Conservation (phyloP, 2,888 invertebrate genomes). For the Troides oblongomaculatus region DNA sequence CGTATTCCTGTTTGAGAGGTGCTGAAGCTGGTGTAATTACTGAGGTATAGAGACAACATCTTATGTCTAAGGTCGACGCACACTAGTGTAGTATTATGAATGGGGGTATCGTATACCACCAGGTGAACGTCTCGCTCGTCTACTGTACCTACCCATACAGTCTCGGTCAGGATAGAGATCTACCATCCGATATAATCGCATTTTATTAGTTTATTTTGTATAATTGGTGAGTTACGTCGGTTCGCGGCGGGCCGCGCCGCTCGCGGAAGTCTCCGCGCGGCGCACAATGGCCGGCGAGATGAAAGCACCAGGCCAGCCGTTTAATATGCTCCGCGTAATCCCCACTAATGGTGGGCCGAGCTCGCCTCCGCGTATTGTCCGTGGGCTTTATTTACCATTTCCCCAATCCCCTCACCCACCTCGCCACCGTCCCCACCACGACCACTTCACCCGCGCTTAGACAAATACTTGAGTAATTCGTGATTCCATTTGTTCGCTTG, state of each 20-base stretch:
- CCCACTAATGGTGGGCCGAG: constrained; percentile 51
- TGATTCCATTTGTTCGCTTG: not conserved
- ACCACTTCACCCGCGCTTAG: not conserved
- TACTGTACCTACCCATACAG: too few species aligned
- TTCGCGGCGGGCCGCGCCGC: constrained; percentile 30
- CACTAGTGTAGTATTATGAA: too few species aligned
- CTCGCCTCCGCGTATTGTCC: constrained; percentile 49
- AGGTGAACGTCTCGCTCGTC: too few species aligned
- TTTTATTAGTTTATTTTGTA: not conserved
- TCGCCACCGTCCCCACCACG: not conserved
- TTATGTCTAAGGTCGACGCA: too few species aligned
- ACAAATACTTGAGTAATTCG: constrained; percentile 14
- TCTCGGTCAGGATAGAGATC: too few species aligned
- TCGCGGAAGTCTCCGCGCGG: constrained; percentile 59
- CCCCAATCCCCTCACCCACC: not conserved
- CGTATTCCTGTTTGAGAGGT: too few species aligned
- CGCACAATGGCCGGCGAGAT: constrained; percentile 73
- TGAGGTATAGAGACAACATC: too few species aligned
- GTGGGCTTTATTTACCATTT: constrained; percentile 42
- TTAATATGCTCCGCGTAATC: constrained; percentile 73
- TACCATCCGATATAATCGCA: too few species aligned
- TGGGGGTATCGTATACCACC: too few species aligned
- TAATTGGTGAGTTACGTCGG: constrained; percentile 32
- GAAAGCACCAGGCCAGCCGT: constrained; percentile 52
- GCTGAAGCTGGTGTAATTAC: too few species aligned